phyloP scores from a whole-genome alignment of 1,140 invertebrate species.

The Nasonia giraulti region DNA sequence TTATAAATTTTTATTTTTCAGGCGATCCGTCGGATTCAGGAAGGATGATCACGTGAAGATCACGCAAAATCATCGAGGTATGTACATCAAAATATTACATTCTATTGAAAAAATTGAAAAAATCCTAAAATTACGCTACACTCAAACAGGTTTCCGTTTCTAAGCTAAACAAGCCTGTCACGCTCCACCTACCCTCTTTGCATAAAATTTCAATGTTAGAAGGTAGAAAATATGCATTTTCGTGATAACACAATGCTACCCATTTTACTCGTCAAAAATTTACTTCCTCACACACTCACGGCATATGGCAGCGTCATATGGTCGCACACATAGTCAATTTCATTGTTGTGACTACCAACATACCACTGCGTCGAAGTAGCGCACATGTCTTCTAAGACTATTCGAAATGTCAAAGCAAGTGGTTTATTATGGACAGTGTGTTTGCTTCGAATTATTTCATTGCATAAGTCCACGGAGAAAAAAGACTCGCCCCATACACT shows the following conservation, averaged over 20 bases:
- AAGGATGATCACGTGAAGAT: slow-evolving; percentile 8
- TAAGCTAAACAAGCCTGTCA: neutral
- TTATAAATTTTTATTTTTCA: neutral
- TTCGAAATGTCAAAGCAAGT: neutral
- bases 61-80: neutral
- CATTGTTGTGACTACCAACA: neutral
- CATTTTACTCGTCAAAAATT: neutral
- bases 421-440: no score
- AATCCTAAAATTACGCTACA: no score
- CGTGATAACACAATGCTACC: neutral
- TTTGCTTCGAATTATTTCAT: no score
- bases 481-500: no score
- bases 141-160: neutral
- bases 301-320: slow-evolving; percentile 35
- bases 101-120: no score
- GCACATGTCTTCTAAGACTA: slow-evolving; percentile 25
- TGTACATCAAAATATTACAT: neutral
- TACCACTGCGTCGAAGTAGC: neutral
- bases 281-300: neutral
- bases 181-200: neutral
- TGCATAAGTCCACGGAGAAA: no score
- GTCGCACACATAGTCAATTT: neutral
- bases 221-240: neutral
- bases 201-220: neutral
- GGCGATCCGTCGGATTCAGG: neutral